phyloP scores from a whole-genome alignment of 2,797 vertebrate genomes.

The Pantherophis vulpinus region DNA sequence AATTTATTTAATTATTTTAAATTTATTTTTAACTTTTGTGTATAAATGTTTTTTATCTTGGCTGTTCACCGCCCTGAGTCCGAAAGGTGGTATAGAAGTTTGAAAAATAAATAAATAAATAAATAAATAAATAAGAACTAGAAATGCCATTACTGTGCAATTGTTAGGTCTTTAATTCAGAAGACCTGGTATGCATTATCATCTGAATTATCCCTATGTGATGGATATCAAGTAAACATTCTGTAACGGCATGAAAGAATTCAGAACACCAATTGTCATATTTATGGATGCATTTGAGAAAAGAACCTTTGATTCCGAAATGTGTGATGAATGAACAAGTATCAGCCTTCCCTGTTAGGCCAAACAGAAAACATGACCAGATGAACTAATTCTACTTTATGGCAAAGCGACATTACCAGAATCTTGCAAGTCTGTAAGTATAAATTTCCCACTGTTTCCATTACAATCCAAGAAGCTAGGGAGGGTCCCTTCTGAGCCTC shows the following conservation, averaged over 20 bases:
- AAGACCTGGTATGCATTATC: not conserved
- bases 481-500: not conserved
- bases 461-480: not conserved
- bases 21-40: too few relatives aligned
- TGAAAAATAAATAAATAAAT: too few relatives aligned
- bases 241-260: not conserved
- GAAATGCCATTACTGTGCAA: not conserved
- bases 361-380: not conserved
- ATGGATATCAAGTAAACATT: not conserved
- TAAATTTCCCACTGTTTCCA: not conserved
- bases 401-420: not conserved
- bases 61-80: too few relatives aligned
- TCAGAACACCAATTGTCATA: not conserved
- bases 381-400: not conserved
- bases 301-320: not conserved
- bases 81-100: too few relatives aligned
- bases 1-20: too few relatives aligned
- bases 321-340: not conserved
- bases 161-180: not conserved
- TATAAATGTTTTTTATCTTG: too few relatives aligned
- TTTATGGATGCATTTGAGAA: not conserved
- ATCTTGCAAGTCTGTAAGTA: not conserved
- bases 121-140: not conserved
- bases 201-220: not conserved
- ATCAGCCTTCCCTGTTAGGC: not conserved